These are phyloP conservation scores for Thymallus thymallus DNA, from an alignment of 2,113 vertebrate genomes.

Conservation along the genomic window DNA sequence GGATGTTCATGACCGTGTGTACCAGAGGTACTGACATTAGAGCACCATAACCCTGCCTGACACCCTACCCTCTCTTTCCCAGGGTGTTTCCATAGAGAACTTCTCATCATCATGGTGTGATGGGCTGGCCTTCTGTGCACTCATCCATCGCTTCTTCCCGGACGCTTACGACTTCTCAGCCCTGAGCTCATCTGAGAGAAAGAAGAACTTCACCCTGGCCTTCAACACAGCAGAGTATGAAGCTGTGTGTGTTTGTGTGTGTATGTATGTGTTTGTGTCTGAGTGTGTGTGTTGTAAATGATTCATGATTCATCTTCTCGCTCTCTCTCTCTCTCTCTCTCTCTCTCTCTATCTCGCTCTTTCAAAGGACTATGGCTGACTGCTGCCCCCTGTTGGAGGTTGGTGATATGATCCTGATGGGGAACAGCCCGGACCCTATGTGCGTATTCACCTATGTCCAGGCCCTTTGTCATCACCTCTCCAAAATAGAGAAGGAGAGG, in stretches of 20 bases:
- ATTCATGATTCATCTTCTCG: too few relatives aligned
- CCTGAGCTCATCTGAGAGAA: constrained; percentile 64
- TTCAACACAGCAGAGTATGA: constrained; percentile 75
- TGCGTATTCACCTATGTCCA: constrained; percentile 80
- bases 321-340: not conserved
- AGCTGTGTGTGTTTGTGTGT: not conserved
- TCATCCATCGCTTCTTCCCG: constrained; percentile 77
- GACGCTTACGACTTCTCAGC: constrained; percentile 74
- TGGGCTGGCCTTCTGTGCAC: constrained; percentile 76
- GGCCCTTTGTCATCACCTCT: constrained; percentile 76
- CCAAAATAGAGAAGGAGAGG: constrained; percentile 79
- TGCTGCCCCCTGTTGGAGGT: constrained; percentile 78
- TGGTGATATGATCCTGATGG: constrained; percentile 73
- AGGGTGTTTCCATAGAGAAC: constrained; percentile 76
- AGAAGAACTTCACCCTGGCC: constrained; percentile 76
- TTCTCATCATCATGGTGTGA: constrained; percentile 78
- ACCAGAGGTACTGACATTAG: not conserved
- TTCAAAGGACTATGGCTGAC: constrained; percentile 68
- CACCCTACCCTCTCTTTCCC: not conserved
- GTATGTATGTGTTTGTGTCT: too few relatives aligned
- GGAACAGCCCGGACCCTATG: constrained; percentile 71
- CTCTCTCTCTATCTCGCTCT: not conserved
- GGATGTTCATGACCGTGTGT: not conserved
- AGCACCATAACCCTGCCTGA: constrained; percentile 1
- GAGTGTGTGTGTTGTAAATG: too few relatives aligned